Conservation (phyloP, 2,888 invertebrate genomes). For the Polyommatus iphigenia region DNA sequence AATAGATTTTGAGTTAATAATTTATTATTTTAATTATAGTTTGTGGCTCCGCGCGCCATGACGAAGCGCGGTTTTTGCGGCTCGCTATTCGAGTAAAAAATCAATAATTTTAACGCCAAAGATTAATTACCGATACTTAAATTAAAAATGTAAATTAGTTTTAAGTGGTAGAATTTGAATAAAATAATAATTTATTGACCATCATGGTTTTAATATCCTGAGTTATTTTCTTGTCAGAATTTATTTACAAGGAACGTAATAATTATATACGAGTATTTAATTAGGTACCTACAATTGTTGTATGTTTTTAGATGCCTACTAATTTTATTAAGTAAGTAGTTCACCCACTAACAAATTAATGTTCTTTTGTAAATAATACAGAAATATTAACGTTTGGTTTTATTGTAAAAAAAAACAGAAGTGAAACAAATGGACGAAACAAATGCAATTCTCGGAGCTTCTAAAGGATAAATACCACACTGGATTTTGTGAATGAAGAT, state of each 20-base stretch:
- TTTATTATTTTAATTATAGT: background rate
- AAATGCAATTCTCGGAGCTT: too few species aligned
- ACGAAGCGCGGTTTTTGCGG: background rate
- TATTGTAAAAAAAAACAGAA: too few species aligned
- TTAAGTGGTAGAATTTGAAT: conserved; percentile 9
- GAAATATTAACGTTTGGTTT: too few species aligned
- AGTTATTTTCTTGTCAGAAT: background rate
- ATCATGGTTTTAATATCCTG: conserved; percentile 10
- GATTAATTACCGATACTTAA: conserved; percentile 38
- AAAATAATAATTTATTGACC: conserved; percentile 23
- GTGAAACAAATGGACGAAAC: too few species aligned
- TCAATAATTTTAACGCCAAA: conserved; percentile 42
- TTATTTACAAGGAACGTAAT: background rate
- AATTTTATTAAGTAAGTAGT: too few species aligned
- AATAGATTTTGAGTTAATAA: conserved; percentile 3
- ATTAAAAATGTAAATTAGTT: conserved; percentile 20
- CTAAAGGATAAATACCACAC: too few species aligned
- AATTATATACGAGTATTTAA: too few species aligned
- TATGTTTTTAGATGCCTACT: too few species aligned
- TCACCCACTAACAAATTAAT: too few species aligned
- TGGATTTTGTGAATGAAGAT: too few species aligned
- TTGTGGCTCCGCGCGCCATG: background rate
- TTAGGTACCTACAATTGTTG: too few species aligned
- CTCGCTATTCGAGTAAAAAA: conserved; percentile 26
- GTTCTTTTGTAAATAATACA: too few species aligned